These are phyloP conservation scores for Lysandra bellargus DNA, from an alignment of 2,888 invertebrate genomes.

Conservation along the genomic window DNA sequence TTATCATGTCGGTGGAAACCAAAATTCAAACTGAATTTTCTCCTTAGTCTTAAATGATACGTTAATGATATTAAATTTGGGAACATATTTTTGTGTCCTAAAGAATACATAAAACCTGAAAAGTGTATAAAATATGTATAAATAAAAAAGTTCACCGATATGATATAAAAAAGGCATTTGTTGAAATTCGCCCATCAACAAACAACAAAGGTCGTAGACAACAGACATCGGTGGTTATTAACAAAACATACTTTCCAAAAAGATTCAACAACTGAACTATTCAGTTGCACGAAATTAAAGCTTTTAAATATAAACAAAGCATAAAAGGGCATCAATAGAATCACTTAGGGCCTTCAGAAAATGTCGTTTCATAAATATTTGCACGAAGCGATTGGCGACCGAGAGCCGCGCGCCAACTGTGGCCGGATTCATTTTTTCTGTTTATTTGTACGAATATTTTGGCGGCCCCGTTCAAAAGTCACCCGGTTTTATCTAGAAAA, in stretches of 20 bases:
- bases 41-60: no score
- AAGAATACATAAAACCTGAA: no score
- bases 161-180: no score
- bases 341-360: slow-evolving; percentile 16
- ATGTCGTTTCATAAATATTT: slow-evolving; percentile 28
- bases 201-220: no score
- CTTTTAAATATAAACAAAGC: slow-evolving; percentile 4
- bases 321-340: slow-evolving; percentile 19
- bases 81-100: no score
- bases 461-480: slow-evolving; percentile 11
- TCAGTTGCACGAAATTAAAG: slow-evolving; percentile 6
- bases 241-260: not conserved
- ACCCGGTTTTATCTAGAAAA: slow-evolving; percentile 20
- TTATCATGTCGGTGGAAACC: no score
- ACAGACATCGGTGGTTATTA: not conserved
- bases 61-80: no score
- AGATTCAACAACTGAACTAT: not conserved
- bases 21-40: no score
- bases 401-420: slow-evolving; percentile 22
- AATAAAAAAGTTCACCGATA: no score
- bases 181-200: no score
- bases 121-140: no score
- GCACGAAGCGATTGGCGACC: slow-evolving; percentile 21
- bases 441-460: slow-evolving; percentile 28
- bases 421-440: slow-evolving; percentile 23